phyloP scores from a whole-genome alignment of 2,113 vertebrate genomes.

The Rhabdomys dilectus region DNA sequence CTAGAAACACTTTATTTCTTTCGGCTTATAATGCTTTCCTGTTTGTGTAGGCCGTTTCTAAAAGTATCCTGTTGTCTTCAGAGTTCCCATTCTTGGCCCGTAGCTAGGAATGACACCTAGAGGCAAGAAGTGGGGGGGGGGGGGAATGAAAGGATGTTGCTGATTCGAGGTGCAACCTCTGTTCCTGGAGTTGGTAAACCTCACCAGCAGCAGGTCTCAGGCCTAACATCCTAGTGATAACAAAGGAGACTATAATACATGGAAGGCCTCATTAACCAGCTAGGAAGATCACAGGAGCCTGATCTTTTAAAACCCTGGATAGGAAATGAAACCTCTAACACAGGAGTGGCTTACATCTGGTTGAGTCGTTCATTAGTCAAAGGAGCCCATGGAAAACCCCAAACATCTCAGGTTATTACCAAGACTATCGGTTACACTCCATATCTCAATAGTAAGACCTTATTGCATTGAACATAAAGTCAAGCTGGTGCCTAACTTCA shows the following conservation, averaged over 20 bases:
- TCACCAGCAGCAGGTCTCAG: neutral
- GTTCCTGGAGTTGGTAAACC: constrained; percentile 5
- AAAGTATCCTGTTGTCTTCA: constrained; percentile 56
- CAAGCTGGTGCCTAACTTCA: neutral
- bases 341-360: neutral
- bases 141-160: neutral
- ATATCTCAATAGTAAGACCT: neutral
- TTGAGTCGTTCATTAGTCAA: neutral
- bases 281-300: neutral
- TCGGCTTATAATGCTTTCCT: constrained; percentile 23
- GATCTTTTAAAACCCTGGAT: neutral
- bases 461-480: neutral
- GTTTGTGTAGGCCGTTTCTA: neutral
- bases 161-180: constrained; percentile 31
- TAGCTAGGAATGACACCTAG: constrained; percentile 55
- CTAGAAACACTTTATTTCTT: constrained; percentile 40
- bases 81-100: constrained; percentile 9
- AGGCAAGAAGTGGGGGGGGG: constrained; percentile 37
- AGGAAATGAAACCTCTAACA: neutral
- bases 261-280: neutral
- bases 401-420: neutral
- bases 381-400: neutral
- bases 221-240: neutral
- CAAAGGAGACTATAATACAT: neutral
- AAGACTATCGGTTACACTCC: neutral